Conservation (phyloP, 2,888 invertebrate genomes). For the Cloeon dipterum region DNA sequence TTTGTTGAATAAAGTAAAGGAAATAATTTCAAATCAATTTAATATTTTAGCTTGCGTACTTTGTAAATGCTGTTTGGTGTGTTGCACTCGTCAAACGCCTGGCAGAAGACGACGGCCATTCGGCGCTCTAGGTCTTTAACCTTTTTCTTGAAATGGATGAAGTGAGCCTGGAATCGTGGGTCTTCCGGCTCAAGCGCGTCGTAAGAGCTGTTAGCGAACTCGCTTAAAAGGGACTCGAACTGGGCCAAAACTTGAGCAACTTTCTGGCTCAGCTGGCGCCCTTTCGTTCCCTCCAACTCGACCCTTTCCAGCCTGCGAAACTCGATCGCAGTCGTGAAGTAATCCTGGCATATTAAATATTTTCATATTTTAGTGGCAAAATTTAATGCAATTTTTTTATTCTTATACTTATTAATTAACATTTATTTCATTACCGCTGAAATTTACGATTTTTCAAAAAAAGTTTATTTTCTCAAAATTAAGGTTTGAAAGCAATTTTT, state of each 20-base stretch:
- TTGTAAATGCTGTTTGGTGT: slow-evolving; percentile 38
- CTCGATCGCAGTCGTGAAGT: slow-evolving; percentile 56
- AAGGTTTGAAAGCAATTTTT: too few relatives aligned
- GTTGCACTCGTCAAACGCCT: slow-evolving; percentile 58
- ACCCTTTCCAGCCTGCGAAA: slow-evolving; percentile 72
- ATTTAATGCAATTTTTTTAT: too few relatives aligned
- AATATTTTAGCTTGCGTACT: too few relatives aligned
- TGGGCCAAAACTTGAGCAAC: slow-evolving; percentile 18
- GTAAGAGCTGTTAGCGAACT: slow-evolving; percentile 32
- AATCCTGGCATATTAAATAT: too few relatives aligned
- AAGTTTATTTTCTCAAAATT: too few relatives aligned
- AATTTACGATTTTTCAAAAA: too few relatives aligned
- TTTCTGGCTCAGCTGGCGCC: slow-evolving; percentile 30
- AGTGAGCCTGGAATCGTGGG: slow-evolving; percentile 37
- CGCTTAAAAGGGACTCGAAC: slow-evolving; percentile 17
- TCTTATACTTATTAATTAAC: too few relatives aligned
- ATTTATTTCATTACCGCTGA: too few relatives aligned
- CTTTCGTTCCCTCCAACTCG: slow-evolving; percentile 46
- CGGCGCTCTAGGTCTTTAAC: slow-evolving; percentile 49
- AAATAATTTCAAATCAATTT: too few relatives aligned
- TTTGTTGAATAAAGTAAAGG: too few relatives aligned
- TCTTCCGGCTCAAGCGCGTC: slow-evolving; percentile 53
- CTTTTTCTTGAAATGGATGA: slow-evolving; percentile 33
- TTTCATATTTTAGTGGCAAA: too few relatives aligned
- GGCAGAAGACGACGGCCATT: slow-evolving; percentile 54